phyloP scores from a whole-genome alignment of 1,140 invertebrate species.

The Drosophila biarmipes region DNA sequence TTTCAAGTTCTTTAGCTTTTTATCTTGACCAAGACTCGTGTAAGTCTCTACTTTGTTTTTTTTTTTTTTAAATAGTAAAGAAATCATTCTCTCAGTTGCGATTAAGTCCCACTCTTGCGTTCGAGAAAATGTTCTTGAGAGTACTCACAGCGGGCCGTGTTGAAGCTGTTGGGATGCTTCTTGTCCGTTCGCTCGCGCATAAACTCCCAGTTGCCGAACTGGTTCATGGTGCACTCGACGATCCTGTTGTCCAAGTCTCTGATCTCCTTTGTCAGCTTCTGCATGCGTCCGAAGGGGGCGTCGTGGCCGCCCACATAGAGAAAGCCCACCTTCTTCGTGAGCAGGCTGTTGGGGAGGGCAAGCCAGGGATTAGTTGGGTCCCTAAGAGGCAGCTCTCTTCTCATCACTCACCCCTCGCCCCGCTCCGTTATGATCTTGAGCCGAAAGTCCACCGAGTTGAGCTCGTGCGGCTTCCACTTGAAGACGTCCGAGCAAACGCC shows the following conservation, averaged over 20 bases:
- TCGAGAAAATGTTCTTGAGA: too few relatives aligned
- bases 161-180: conserved; percentile 95
- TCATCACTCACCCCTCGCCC: conserved; percentile 86
- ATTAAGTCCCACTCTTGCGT: too few relatives aligned
- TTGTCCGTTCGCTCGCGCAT: conserved; percentile 99
- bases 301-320: conserved; percentile 91
- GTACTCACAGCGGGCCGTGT: conserved; percentile 90
- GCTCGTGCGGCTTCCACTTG: conserved; percentile 98
- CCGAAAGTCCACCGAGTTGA: conserved; percentile 98
- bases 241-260: conserved; percentile 96
- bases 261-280: conserved; percentile 91
- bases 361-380: not conserved
- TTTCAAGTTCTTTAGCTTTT: too few relatives aligned
- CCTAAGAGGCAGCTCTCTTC: not conserved
- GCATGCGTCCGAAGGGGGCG: conserved; percentile 87
- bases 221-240: conserved; percentile 94
- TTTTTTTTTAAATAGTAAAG: too few relatives aligned
- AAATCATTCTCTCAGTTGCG: too few relatives aligned
- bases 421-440: conserved; percentile 91
- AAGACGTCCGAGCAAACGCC: conserved; percentile 94
- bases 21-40: too few relatives aligned
- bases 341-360: conserved; percentile 67
- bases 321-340: conserved; percentile 88
- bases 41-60: too few relatives aligned
- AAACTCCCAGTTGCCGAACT: conserved; percentile 93